These are phyloP conservation scores for Drosophila nr. fundita DNA, from an alignment of 2,888 invertebrate genomes.

Conservation along the genomic window DNA sequence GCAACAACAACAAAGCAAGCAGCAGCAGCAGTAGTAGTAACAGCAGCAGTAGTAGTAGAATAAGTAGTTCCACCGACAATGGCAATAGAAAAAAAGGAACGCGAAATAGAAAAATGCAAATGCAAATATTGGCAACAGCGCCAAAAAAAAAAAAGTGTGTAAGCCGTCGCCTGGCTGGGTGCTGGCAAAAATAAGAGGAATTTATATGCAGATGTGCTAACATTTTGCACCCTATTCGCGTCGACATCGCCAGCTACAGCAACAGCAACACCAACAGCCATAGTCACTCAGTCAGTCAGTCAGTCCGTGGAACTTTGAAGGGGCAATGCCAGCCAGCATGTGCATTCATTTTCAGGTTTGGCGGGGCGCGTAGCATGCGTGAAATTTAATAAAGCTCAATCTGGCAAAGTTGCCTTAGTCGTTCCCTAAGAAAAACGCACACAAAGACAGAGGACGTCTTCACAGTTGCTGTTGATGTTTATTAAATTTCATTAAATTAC, in stretches of 20 bases:
- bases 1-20: slow-evolving; percentile 33
- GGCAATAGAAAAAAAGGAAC: slow-evolving; percentile 33
- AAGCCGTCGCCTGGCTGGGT: slow-evolving; percentile 69
- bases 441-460: slow-evolving; percentile 32
- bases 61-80: slow-evolving; percentile 58
- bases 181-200: slow-evolving; percentile 77
- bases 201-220: slow-evolving; percentile 81
- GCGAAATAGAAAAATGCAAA: slow-evolving; percentile 78
- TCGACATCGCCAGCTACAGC: slow-evolving; percentile 35
- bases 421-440: slow-evolving; percentile 16
- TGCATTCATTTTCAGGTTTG: slow-evolving; percentile 77
- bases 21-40: slow-evolving; percentile 25
- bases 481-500: slow-evolving; percentile 80
- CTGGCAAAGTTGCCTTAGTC: slow-evolving; percentile 24
- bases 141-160: slow-evolving; percentile 65
- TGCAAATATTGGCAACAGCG: slow-evolving; percentile 81
- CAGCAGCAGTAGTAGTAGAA: slow-evolving; percentile 10
- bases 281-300: slow-evolving; percentile 11
- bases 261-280: slow-evolving; percentile 17
- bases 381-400: slow-evolving; percentile 79
- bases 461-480: slow-evolving; percentile 76
- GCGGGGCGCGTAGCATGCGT: slow-evolving; percentile 68
- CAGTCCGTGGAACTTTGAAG: background rate
- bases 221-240: slow-evolving; percentile 80
- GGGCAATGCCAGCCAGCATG: slow-evolving; percentile 37